Conservation (phyloP, 30 jellyfish, hydroid and myxozoan genomes). For the Aurelia sp. region DNA sequence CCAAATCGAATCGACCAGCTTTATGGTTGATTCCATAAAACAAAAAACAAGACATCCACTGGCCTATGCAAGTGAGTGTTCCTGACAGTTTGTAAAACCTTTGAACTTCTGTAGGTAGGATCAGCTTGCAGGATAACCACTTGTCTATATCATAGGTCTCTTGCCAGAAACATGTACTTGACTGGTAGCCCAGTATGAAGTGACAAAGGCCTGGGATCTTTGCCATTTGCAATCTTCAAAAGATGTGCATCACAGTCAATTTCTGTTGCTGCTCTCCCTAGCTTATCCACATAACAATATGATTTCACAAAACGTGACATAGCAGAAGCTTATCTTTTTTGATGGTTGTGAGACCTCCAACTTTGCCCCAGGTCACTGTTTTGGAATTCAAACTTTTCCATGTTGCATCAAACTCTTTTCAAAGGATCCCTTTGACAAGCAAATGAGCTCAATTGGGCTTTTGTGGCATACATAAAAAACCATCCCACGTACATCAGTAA, state of each 20-base stretch:
- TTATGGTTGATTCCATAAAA: no score
- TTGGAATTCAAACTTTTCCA: background rate
- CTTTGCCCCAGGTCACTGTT: no score
- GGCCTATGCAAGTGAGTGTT: no score
- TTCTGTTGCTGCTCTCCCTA: background rate
- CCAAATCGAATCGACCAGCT: no score
- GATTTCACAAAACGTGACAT: background rate
- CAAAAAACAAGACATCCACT: no score
- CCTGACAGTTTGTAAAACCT: no score
- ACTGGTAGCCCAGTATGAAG: background rate
- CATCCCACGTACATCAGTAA: no score
- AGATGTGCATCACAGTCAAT: background rate
- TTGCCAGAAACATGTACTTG: constrained; percentile 1
- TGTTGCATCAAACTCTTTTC: background rate
- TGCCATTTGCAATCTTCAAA: background rate
- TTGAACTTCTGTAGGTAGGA: no score
- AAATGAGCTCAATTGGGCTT: no score
- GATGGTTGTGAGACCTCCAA: no score
- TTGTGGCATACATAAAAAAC: no score
- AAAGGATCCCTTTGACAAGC: no score
- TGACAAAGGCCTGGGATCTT: background rate
- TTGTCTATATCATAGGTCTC: background rate
- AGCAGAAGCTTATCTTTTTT: background rate
- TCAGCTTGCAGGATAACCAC: background rate
- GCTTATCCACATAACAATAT: background rate